Conservation (phyloP, 92 coral and sea anemone species). For the Meandrina meandrites region DNA sequence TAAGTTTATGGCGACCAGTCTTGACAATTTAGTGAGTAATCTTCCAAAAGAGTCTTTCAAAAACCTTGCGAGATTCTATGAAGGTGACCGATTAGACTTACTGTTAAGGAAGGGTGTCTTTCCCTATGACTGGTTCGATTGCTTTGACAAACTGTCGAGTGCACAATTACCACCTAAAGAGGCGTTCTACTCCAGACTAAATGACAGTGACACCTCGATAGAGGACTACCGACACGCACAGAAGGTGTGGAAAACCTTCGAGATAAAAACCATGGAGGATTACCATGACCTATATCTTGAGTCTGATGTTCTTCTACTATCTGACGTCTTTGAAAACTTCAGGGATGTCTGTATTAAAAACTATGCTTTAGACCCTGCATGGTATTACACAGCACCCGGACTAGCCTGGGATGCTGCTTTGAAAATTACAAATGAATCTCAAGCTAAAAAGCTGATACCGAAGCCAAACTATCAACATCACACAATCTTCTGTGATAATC, state of each 20-base stretch:
- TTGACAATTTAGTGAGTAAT: background rate
- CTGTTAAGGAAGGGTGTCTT: constrained; percentile 50
- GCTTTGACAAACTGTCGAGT: constrained; percentile 21
- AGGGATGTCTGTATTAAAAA: constrained; percentile 48
- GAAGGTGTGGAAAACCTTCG: constrained; percentile 52
- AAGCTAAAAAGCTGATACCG: constrained; percentile 37
- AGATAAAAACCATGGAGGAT: constrained; percentile 47
- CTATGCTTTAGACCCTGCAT: constrained; percentile 43
- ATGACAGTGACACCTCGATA: constrained; percentile 19
- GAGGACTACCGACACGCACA: constrained; percentile 52
- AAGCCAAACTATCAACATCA: constrained; percentile 55
- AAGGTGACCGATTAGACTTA: constrained; percentile 15
- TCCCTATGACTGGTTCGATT: constrained; percentile 52
- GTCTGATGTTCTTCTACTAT: constrained; percentile 31
- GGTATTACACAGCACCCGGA: constrained; percentile 52
- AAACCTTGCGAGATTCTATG: constrained; percentile 6
- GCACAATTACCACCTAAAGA: constrained; percentile 23
- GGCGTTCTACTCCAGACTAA: constrained; percentile 33
- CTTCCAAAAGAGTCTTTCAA: constrained; percentile 19
- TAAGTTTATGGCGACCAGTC: background rate
- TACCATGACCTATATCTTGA: constrained; percentile 54
- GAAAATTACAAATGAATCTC: constrained; percentile 28
- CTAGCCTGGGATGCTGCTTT: constrained; percentile 60
- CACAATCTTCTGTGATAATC: constrained; percentile 45
- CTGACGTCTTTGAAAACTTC: constrained; percentile 62